Conservation (phyloP, 2,797 vertebrate species). For the Falco peregrinus region DNA sequence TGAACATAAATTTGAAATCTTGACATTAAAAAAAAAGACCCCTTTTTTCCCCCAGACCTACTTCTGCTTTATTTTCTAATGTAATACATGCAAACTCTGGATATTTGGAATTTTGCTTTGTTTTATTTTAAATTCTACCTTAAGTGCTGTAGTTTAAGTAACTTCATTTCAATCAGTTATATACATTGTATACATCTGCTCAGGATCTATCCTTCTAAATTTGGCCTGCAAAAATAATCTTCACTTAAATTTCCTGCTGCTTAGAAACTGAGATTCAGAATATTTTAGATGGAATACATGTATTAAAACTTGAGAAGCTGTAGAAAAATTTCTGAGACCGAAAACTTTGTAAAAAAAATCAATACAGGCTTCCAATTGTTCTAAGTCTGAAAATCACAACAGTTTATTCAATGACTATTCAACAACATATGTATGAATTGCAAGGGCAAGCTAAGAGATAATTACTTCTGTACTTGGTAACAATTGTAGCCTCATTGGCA, state of each 20-base stretch:
- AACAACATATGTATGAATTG: background rate
- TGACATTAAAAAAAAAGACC: background rate
- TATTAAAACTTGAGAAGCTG: background rate
- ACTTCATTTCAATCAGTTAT: background rate
- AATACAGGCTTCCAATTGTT: background rate
- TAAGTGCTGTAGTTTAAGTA: background rate
- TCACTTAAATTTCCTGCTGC: background rate
- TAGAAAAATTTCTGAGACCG: background rate
- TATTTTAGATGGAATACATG: background rate
- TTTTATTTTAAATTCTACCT: background rate
- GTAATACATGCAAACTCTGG: background rate
- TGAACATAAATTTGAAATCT: background rate
- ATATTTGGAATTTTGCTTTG: background rate
- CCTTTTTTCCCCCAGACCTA: background rate
- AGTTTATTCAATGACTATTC: background rate
- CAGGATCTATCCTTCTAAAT: background rate
- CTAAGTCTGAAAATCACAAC: background rate
- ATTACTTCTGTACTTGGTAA: background rate
- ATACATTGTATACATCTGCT: background rate
- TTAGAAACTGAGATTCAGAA: background rate
- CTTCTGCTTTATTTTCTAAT: background rate
- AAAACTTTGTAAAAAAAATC: background rate
- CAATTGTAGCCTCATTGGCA: background rate
- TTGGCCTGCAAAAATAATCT: background rate
- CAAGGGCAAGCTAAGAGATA: background rate